A percentile compares a stretch with the other conserved stretches of the same genome.
Evolutionary conservation across 1,140 invertebrate species (phyloP).

Genomic region (Neotoxoptera formosana): DNA sequence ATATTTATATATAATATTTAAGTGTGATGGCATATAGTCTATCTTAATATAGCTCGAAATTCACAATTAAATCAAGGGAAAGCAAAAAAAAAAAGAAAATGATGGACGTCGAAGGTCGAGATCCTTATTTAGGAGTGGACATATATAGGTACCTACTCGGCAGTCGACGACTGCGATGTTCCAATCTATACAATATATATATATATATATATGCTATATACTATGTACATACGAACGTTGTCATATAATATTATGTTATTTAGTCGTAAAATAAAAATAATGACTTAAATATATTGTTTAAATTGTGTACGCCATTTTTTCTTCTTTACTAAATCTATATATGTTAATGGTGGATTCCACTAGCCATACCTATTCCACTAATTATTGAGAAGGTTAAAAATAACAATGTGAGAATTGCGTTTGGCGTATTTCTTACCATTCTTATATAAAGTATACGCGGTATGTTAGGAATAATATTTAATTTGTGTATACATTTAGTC

Average conservation of each 20-base stretch:
- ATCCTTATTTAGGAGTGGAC: conserved; percentile 44
- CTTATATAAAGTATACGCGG: background rate
- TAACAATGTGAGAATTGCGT: background rate
- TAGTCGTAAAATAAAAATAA: conserved; percentile 21
- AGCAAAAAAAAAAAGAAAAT: conserved; percentile 38
- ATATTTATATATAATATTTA: background rate
- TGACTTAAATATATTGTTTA: background rate
- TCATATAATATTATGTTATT: conserved; percentile 8
- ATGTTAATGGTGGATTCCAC: background rate
- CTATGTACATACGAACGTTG: too few relatives aligned
- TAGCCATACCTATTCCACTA: background rate
- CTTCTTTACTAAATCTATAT: background rate
- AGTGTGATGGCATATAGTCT: background rate
- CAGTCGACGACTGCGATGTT: background rate
- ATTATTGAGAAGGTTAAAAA: conserved; percentile 45
- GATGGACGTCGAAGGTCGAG: conserved; percentile 39
- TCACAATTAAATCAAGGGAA: background rate
- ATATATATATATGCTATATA: background rate
- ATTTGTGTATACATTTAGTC: conserved; percentile 10
- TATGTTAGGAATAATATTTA: conserved; percentile 20
- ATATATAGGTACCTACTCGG: conserved; percentile 12
- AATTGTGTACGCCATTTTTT: background rate
- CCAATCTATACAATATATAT: background rate
- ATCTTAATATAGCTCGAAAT: background rate
- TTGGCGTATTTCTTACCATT: background rate